Base-by-base conservation (phyloP, 2,888 invertebrate genomes). In the Philonicus albiceps region DNA sequence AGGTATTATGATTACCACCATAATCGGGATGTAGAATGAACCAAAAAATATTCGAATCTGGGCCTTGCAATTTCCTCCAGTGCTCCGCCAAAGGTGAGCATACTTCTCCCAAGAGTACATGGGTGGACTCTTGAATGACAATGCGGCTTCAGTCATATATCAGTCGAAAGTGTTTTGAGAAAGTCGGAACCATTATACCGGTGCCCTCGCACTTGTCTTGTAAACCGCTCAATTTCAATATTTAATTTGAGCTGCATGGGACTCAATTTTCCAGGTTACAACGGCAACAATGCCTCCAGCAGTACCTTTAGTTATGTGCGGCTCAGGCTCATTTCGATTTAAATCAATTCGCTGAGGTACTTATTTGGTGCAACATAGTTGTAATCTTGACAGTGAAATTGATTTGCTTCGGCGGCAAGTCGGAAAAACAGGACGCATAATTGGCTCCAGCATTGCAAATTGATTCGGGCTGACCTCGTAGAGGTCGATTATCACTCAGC, bases 361-460 rank as follows among this genome's bases (percentile, higher is more conserved):
- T 27, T 64, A 64, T 64, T 64, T 64, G 27, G 64, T 27, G 64
- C 64, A 64, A 64, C 64, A 64, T 64, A 74, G 74, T 74, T 74
- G 74, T 19, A 74, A 11, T 74, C 74, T 74, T 74, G 74, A 7
- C 74, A 74, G 74, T 74, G 74, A 74, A 74, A 74, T 74, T 74
- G 74, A 31, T 74, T 74, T 31, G 74, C 74, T 34, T 19, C 30
- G 27, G 37, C 74, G 30, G 31, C 40, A 43, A 16, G 7, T 74
- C 37, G 11, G 64, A 34, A 74, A 31, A 73, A 34, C 13, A 27
- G 49, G 49, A 19, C 74, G 37, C 16, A n/a, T 74, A 19, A 74
- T 30, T 30, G 30, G 37, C 16, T 30, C 13, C 8, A 31, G 31
- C n/a, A 34, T 34, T 74, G 74, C 31, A 31, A 37, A 37, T 37